Conservation (phyloP, 2,113 vertebrate species). For the Hippolais icterina region DNA sequence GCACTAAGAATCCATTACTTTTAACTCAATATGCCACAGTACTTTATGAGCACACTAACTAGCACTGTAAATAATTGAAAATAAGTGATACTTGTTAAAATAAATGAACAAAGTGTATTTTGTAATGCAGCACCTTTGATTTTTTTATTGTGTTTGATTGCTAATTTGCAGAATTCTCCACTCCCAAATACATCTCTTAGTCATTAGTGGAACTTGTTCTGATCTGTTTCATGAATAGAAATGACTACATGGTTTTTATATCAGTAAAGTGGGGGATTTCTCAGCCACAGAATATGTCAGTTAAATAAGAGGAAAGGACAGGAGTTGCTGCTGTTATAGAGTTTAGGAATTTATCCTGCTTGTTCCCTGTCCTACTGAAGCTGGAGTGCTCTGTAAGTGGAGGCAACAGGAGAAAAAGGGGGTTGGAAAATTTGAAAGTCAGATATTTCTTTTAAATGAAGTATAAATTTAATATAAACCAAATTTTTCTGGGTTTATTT, state of each 20-base stretch:
- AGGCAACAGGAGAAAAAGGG: not conserved
- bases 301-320: not conserved
- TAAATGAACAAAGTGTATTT: slow-evolving; percentile 66
- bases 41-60: slow-evolving; percentile 51
- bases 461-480: not conserved
- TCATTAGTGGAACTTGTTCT: slow-evolving; percentile 55
- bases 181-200: slow-evolving; percentile 42
- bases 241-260: not conserved
- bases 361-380: not conserved
- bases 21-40: slow-evolving; percentile 47
- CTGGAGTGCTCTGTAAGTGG: not conserved
- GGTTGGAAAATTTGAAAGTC: not conserved
- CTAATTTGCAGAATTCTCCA: slow-evolving; percentile 47
- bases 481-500: not conserved
- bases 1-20: slow-evolving; percentile 55
- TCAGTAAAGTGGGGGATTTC: not conserved
- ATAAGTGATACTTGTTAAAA: slow-evolving; percentile 70
- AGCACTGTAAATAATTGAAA: slow-evolving; percentile 70
- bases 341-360: not conserved
- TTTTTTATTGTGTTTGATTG: slow-evolving; percentile 64
- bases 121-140: slow-evolving; percentile 51
- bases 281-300: not conserved
- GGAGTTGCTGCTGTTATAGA: not conserved
- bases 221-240: slow-evolving; percentile 47
- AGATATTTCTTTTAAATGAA: not conserved